Evolutionary conservation across 1,140 invertebrate genomes (phyloP).

Genomic region (Pogonognathellus flavescens): DNA sequence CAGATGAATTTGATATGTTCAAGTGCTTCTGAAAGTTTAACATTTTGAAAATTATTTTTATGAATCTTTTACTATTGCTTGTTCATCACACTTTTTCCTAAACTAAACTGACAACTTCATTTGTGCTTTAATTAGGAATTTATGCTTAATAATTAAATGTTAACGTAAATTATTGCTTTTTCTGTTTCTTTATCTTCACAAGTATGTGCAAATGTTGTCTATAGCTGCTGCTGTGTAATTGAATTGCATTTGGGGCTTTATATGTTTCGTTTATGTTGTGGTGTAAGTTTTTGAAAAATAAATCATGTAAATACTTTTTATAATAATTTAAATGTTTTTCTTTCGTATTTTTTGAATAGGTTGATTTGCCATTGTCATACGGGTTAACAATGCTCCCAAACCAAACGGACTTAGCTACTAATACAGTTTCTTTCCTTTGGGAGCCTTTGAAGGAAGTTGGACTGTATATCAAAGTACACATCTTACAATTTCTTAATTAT

Average conservation of each 20-base stretch:
- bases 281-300: too few relatives aligned
- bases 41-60: constrained; percentile 51
- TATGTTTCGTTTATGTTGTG: too few relatives aligned
- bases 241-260: not conserved
- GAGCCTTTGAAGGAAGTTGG: constrained; percentile 96
- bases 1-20: constrained; percentile 24
- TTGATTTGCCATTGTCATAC: constrained; percentile 93
- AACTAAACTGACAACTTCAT: not conserved
- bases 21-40: constrained; percentile 31
- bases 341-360: constrained; percentile 66
- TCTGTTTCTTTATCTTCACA: not conserved
- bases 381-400: constrained; percentile 87
- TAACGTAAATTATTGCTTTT: not conserved
- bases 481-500: too few relatives aligned
- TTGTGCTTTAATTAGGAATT: too few relatives aligned
- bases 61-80: constrained; percentile 12
- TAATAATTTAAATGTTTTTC: constrained; percentile 15
- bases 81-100: not conserved
- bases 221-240: too few relatives aligned
- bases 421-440: constrained; percentile 92
- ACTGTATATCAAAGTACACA: constrained; percentile 86
- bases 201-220: too few relatives aligned
- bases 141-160: not conserved
- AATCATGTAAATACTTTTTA: too few relatives aligned
- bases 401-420: constrained; percentile 78